Evolutionary conservation across 2,797 vertebrate genomes (phyloP).

Genomic region (Ispidina picta): DNA sequence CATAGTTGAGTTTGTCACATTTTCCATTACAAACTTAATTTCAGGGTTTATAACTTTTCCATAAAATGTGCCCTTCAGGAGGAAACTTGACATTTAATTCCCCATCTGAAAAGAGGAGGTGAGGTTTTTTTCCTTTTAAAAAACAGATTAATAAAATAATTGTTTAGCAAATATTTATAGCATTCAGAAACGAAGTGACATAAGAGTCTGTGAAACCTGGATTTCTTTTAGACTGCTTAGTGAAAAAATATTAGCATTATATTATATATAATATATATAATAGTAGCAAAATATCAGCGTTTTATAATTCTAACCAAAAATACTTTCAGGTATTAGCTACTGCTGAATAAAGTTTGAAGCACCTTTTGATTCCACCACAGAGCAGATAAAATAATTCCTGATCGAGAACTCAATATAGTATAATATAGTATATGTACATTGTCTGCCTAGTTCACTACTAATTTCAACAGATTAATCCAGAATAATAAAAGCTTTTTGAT

Average conservation of each 20-base stretch:
- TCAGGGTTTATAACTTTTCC: conserved; percentile 62
- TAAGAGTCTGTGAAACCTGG: background rate
- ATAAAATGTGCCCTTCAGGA: conserved; percentile 64
- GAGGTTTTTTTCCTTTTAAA: background rate
- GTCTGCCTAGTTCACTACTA: background rate
- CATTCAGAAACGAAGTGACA: background rate
- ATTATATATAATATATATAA: no score
- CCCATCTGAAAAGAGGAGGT: conserved; percentile 3
- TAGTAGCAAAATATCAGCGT: no score
- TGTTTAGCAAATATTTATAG: background rate
- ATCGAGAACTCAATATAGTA: background rate
- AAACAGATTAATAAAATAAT: conserved; percentile 34
- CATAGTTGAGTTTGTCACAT: conserved; percentile 60
- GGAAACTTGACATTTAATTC: conserved; percentile 69
- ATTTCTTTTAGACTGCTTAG: background rate
- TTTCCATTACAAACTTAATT: conserved; percentile 78
- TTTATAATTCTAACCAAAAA: background rate
- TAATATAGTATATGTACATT: background rate
- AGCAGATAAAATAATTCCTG: background rate
- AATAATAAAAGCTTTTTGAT: background rate
- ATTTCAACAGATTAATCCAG: background rate
- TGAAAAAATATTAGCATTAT: background rate
- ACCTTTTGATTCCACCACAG: background rate
- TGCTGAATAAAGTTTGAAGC: background rate
- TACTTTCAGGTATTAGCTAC: background rate